Evolutionary conservation across 92 coral and sea anemone species (phyloP), one percentile per base, ranked within the genome.

Genomic region (Bergia puertoricense): DNA sequence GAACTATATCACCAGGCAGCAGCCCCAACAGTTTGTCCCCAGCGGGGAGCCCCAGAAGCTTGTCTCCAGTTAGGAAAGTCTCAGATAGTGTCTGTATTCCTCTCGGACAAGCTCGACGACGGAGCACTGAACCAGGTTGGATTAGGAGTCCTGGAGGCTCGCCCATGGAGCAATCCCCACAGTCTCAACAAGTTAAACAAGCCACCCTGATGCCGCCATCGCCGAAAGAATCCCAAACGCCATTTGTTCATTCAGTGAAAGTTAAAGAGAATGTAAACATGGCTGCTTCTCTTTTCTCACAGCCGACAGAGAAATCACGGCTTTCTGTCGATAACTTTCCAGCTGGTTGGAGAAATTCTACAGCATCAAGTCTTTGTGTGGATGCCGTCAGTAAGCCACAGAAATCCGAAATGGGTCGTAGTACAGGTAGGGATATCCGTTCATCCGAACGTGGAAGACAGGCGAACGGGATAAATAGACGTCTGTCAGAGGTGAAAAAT

Each of bases 81-180:
- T 84, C 87, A 14, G 87, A 84, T 40, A 84, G 48, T 37, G 10
- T 84, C 36, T 15, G 44, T 68, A 72, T 84, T 84, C 87, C 65
- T 13, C 38, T 41, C 0, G 74, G 37, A 36, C 54, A 67, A 40
- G 54, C 67, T 0, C 40, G 41, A 46, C 46, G 79, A 30, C 38
- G 77, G 22, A 51, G 54, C 16, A 76, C 54, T 18, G 80, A 76
- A 2, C n/a, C 80, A 10, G 80, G 46, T 14, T 76, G 30, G 80
- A 11, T 8, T 30, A 84, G 67, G 41, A 84, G 87, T 84, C 87
- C 79, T 5, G 59, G 41, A 0, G n/a, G 77, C 30, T 84, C 87
- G 30, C 87, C 87, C 11, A 71, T 46, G 65, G 79, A 84, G 11
- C 62, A 46, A 20, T 73, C 45, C n/a, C 87, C 46, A 16, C 87